Conservation (phyloP, 2,797 vertebrate species). For the Sebastes oblongus region DNA sequence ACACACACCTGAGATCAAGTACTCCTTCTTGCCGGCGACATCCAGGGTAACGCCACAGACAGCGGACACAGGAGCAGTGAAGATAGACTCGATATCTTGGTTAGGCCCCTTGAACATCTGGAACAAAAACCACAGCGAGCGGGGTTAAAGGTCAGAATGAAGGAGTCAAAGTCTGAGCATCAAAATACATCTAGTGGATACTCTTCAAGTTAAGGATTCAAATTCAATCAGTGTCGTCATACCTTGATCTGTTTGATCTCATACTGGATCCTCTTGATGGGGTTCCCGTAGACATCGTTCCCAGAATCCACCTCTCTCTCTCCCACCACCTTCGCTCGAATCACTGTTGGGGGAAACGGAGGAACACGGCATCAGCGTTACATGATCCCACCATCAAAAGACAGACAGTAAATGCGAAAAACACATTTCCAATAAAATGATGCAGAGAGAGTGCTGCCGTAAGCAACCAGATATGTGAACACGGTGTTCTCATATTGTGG, state of each 20-base stretch:
- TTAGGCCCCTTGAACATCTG: constrained; percentile 98
- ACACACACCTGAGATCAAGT: constrained; percentile 94
- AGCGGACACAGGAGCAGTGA: constrained; percentile 94
- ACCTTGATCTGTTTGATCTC: constrained; percentile 99
- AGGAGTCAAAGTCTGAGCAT: neutral
- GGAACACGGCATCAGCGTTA: neutral
- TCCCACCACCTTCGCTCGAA: constrained; percentile 93
- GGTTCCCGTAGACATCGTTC: constrained; percentile 96
- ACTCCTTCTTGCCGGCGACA: constrained; percentile 93
- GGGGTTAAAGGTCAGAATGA: constrained; percentile 10
- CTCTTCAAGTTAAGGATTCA: neutral
- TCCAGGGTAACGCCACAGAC: constrained; percentile 97
- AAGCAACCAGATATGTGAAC: neutral
- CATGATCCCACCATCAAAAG: neutral
- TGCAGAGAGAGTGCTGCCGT: neutral
- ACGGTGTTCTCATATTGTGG: neutral
- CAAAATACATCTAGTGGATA: neutral
- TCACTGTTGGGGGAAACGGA: constrained; percentile 84
- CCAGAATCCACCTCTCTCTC: constrained; percentile 91
- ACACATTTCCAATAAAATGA: neutral
- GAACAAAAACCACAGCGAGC: neutral
- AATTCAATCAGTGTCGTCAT: neutral
- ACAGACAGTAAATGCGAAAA: neutral
- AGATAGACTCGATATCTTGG: constrained; percentile 90
- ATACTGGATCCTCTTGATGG: constrained; percentile 97